Evolutionary conservation across 2,888 invertebrate genomes (phyloP).

Genomic region (Trissolcus japonicus): DNA sequence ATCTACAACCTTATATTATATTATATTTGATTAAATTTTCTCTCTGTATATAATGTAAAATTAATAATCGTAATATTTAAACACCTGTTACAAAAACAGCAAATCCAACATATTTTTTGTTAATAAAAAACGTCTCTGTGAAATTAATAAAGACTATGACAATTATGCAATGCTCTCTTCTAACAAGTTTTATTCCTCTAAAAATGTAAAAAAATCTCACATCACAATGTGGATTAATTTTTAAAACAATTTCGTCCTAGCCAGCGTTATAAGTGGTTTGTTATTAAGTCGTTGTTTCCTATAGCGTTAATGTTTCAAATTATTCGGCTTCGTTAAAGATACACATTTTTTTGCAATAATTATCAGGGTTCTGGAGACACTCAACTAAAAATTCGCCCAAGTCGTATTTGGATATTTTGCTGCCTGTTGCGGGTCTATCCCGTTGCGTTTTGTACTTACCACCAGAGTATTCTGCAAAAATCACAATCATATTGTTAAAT

Average conservation of each 20-base stretch:
- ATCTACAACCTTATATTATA: too few relatives aligned
- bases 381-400: conserved; percentile 87
- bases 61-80: too few relatives aligned
- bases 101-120: too few relatives aligned
- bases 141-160: too few relatives aligned
- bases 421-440: conserved; percentile 11
- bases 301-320: neutral
- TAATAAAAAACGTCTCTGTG: too few relatives aligned
- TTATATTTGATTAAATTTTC: too few relatives aligned
- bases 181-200: too few relatives aligned
- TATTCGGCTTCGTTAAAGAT: conserved; percentile 76
- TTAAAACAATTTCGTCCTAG: neutral
- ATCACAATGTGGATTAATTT: neutral
- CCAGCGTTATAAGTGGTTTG: too few relatives aligned
- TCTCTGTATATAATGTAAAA: too few relatives aligned
- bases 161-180: too few relatives aligned
- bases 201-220: too few relatives aligned
- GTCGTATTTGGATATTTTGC: conserved; percentile 84
- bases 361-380: conserved; percentile 82
- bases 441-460: conserved; percentile 20
- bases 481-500: neutral
- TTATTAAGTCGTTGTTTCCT: neutral
- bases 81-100: too few relatives aligned
- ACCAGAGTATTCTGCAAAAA: conserved; percentile 81
- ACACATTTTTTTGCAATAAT: conserved; percentile 82